phyloP scores from a whole-genome alignment of 2,113 vertebrate genomes.

The Nesogale talazaci region DNA sequence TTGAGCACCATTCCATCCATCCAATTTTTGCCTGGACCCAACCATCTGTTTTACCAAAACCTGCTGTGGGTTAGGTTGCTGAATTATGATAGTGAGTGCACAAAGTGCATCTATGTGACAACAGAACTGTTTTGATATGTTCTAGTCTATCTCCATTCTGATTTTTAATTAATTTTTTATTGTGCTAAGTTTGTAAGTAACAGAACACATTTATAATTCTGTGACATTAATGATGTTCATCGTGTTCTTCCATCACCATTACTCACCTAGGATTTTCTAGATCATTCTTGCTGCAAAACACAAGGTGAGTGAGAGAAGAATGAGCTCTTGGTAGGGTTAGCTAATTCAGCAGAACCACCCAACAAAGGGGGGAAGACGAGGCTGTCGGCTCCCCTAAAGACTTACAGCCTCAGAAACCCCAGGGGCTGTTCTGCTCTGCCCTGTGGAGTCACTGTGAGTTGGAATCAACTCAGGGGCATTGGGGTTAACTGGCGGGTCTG shows the following conservation, averaged over 20 bases:
- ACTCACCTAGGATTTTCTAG: background rate
- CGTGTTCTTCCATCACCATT: background rate
- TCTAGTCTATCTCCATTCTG: no score
- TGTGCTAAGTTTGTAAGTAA: background rate
- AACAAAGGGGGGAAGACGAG: no score
- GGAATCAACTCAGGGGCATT: background rate
- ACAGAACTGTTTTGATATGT: slow-evolving; percentile 6
- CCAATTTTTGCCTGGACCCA: background rate
- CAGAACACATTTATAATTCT: background rate
- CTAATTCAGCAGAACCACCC: no score
- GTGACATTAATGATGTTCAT: background rate
- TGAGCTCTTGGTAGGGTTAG: background rate
- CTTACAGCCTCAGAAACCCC: no score
- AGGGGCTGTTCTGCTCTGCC: no score
- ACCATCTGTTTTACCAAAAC: background rate
- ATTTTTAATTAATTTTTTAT: background rate
- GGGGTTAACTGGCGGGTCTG: no score
- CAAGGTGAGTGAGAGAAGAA: background rate
- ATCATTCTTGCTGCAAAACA: background rate
- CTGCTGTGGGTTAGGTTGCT: background rate
- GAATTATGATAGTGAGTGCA: slow-evolving; percentile 4
- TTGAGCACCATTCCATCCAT: background rate
- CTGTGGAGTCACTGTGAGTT: no score
- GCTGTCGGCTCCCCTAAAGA: no score
- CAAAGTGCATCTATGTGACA: background rate